Base-by-base conservation (phyloP, 2,888 invertebrate species). In the Oegoconia quadripuncta region DNA sequence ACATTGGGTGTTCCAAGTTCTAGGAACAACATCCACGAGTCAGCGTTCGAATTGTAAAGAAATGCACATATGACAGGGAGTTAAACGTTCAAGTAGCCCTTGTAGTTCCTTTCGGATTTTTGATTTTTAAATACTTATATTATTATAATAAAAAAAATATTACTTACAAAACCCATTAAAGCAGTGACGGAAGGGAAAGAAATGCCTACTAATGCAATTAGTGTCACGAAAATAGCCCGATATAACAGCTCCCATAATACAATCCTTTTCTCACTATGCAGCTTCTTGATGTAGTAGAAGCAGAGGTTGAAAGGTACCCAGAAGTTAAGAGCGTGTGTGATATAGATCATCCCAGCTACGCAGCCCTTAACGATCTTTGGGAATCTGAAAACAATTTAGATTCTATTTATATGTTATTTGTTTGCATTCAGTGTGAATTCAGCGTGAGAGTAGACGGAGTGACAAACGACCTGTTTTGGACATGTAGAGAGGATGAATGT, bases 111-210 rank as follows among this genome's bases (percentile, higher is more conserved):
- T n/a, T n/a, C n/a, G n/a, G n/a, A n/a, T n/a, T n/a, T n/a, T n/a
- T n/a, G n/a, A n/a, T n/a, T n/a, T n/a, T n/a, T n/a, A n/a, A n/a
- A n/a, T n/a, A n/a, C n/a, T n/a, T n/a, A n/a, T n/a, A n/a, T n/a
- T n/a, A n/a, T n/a, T n/a, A n/a, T n/a, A n/a, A n/a, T 16, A 31
- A 29, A 44, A n/a, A n/a, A n/a, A n/a, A n/a, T n/a, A n/a, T n/a
- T 54, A 81, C 84, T 81, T 50, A 84, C 84, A 39, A 84, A 81
- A 23, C 80, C 81, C 70, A 83, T 80, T 12, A 84, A 47, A 2
- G 64, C 61, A 18, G 67, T 65, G 12, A 84, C 70, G 16, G 55
- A 64, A 0, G 84, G 84, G 17, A 83, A 82, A 0, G 52, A 5
- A 1, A 83, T 74, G 0, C 74, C 77, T 0, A 68, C 4, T 0